Conservation (phyloP, 1,140 invertebrate species). For the Solenopsis fugax region DNA sequence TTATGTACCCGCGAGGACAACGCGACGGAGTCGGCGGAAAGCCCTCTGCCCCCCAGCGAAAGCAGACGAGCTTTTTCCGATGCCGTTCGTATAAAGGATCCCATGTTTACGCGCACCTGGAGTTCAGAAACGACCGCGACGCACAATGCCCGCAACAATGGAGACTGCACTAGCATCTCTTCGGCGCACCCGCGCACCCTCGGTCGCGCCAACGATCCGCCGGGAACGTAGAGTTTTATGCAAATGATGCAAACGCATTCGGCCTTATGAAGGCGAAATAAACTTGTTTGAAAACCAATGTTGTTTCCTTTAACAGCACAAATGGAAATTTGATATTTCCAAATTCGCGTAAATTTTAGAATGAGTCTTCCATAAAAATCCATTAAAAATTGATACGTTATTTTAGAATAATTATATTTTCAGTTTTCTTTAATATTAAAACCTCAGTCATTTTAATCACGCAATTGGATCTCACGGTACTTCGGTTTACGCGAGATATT, state of each 20-base stretch:
- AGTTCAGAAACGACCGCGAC: slow-evolving; percentile 46
- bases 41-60: not conserved
- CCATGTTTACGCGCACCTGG: slow-evolving; percentile 59
- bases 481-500: not conserved
- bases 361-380: no score
- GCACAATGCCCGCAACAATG: slow-evolving; percentile 58
- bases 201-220: slow-evolving; percentile 36
- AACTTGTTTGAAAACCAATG: slow-evolving; percentile 21
- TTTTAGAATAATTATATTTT: not conserved
- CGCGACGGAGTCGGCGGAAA: slow-evolving; percentile 46
- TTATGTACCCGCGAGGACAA: slow-evolving; percentile 37
- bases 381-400: not conserved
- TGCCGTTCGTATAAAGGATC: slow-evolving; percentile 57
- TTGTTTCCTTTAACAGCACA: slow-evolving; percentile 13
- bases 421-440: not conserved
- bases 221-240: slow-evolving; percentile 43
- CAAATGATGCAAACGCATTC: slow-evolving; percentile 47
- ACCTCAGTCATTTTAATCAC: not conserved
- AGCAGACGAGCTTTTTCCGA: slow-evolving; percentile 59
- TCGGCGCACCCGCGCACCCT: slow-evolving; percentile 7
- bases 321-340: slow-evolving; percentile 4
- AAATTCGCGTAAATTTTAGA: not conserved
- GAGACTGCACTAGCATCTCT: slow-evolving; percentile 15
- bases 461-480: not conserved
- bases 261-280: slow-evolving; percentile 46